phyloP scores from a whole-genome alignment of 2,888 invertebrate species.

The Pandemis cinnamomeana region DNA sequence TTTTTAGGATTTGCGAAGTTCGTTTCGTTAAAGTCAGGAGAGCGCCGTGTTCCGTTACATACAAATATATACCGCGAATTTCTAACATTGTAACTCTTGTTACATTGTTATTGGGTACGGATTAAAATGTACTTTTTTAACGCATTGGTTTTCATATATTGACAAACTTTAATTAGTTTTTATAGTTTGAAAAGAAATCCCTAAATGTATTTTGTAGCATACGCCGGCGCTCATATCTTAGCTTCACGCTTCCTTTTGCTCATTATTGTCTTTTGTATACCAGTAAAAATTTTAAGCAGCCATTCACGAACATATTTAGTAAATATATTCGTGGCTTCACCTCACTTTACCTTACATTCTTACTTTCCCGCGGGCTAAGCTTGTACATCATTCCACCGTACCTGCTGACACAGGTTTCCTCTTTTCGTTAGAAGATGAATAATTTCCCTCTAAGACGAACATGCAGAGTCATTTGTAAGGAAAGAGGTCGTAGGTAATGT shows the following conservation, averaged over 20 bases:
- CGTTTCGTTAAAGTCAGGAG: background rate
- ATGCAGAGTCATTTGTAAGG: background rate
- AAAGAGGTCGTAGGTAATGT: background rate
- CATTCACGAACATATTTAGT: background rate
- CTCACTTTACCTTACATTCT: background rate
- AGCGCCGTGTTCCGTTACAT: background rate
- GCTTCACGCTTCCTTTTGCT: too few relatives aligned
- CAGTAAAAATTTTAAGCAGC: too few relatives aligned
- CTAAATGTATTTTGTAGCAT: too few relatives aligned
- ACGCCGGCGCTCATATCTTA: too few relatives aligned
- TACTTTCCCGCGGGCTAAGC: background rate
- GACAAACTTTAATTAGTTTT: too few relatives aligned
- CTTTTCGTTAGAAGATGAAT: slow-evolving; percentile 14
- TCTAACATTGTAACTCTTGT: too few relatives aligned
- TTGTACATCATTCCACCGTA: background rate
- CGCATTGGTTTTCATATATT: background rate
- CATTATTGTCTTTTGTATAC: too few relatives aligned
- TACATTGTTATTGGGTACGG: too few relatives aligned
- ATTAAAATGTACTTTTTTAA: too few relatives aligned
- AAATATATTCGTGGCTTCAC: background rate
- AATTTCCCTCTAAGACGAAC: slow-evolving; percentile 6
- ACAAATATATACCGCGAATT: too few relatives aligned
- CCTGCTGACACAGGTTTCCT: slow-evolving; percentile 10
- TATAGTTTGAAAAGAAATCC: too few relatives aligned
- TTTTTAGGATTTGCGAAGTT: background rate